Conservation (phyloP, 2,888 invertebrate species). For the Chironomus riparius region DNA sequence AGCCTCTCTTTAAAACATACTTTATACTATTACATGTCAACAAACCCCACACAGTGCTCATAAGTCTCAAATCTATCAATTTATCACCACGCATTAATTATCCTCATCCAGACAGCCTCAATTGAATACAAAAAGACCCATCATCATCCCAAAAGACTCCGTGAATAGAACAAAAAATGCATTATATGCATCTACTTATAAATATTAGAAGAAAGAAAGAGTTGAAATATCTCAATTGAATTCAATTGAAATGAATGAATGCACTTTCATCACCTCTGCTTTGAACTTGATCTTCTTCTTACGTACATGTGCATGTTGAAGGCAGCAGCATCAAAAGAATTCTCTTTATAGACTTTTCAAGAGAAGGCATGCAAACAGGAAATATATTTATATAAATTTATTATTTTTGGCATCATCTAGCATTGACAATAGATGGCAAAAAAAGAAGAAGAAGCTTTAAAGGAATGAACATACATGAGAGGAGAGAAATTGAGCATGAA, state of each 20-base stretch:
- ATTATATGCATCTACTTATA: not conserved
- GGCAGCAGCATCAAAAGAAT: no score
- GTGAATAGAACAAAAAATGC: not conserved
- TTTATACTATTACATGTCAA: no score
- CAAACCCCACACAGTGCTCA: no score
- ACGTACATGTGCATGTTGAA: not conserved
- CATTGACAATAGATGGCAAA: not conserved
- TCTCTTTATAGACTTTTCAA: not conserved
- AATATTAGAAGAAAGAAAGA: not conserved
- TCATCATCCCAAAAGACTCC: no score
- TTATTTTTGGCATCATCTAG: not conserved
- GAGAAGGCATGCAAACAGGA: not conserved
- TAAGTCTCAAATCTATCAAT: no score
- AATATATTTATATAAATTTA: not conserved
- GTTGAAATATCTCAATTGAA: not conserved
- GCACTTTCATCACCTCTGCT: not conserved
- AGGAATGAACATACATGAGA: no score
- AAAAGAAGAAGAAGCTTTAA: no score
- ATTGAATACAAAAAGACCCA: no score
- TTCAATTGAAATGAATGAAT: not conserved
- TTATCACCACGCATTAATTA: no score
- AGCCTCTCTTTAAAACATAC: no score
- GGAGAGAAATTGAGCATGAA: not conserved
- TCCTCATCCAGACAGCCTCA: no score
- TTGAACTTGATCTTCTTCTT: not conserved